Conservation (phyloP, 2,888 invertebrate genomes). For the Kuschelorhynchus macadamiae region DNA sequence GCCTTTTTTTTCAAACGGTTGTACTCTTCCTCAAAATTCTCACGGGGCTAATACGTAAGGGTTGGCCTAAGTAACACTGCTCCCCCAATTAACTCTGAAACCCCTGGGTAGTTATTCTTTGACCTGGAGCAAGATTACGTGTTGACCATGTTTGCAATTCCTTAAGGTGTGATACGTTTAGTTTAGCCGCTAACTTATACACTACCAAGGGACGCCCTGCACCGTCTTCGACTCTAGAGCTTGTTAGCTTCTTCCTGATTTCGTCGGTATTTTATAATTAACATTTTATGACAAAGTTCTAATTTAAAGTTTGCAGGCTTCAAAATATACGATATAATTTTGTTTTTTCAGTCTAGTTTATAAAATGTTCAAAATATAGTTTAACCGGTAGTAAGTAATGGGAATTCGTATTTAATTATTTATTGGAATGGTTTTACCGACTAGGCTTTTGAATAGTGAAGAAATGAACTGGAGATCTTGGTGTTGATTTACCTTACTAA, state of each 20-base stretch:
- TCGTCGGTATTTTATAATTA: conserved; percentile 27
- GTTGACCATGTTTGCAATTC: conserved; percentile 66
- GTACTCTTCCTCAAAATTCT: conserved; percentile 43
- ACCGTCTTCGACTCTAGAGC: conserved; percentile 12
- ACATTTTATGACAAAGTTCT: background rate
- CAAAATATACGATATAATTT: conserved; percentile 13
- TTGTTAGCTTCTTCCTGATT: conserved; percentile 23
- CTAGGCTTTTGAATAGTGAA: too few species aligned
- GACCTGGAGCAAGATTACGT: conserved; percentile 63
- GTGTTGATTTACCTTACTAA: too few species aligned
- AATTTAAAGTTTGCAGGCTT: background rate
- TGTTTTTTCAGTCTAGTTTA: background rate
- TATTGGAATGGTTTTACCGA: too few species aligned
- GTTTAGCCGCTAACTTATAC: conserved; percentile 65
- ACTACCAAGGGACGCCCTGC: conserved; percentile 52
- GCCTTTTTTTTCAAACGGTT: too few species aligned
- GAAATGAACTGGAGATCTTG: too few species aligned
- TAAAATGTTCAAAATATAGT: too few species aligned
- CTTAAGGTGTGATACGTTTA: conserved; percentile 67
- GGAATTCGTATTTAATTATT: too few species aligned
- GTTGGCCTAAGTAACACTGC: conserved; percentile 58
- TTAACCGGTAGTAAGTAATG: too few species aligned
- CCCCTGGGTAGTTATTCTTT: conserved; percentile 64
- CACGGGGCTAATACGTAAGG: conserved; percentile 58
- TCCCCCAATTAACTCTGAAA: conserved; percentile 62